These are phyloP conservation scores for Spheniscus humboldti DNA, from an alignment of 2,797 vertebrate species.

Conservation along the genomic window DNA sequence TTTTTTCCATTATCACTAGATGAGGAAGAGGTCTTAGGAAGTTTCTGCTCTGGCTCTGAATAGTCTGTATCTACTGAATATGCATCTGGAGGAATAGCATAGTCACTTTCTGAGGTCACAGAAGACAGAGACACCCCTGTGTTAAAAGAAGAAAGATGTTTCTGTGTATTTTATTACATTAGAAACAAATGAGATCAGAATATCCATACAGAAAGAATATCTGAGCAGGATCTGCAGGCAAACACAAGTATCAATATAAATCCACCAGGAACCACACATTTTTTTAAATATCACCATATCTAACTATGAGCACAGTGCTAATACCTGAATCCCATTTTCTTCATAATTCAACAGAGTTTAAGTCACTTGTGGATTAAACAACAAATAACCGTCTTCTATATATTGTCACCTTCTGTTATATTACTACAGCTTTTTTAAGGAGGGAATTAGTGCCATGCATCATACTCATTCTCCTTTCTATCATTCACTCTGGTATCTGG, in stretches of 20 bases:
- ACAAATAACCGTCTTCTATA: not conserved
- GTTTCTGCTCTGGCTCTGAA: constrained; percentile 93
- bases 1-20: constrained; percentile 87
- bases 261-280: not conserved
- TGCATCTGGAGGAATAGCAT: constrained; percentile 96
- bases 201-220: not conserved
- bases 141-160: not conserved
- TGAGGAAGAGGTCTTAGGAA: constrained; percentile 88
- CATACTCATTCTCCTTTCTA: not conserved
- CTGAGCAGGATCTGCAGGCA: not conserved
- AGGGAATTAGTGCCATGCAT: not conserved
- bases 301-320: not conserved
- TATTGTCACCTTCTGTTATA: not conserved
- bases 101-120: constrained; percentile 93
- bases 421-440: not conserved
- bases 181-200: not conserved
- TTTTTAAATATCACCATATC: not conserved
- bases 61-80: constrained; percentile 91
- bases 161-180: not conserved
- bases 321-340: not conserved
- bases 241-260: not conserved
- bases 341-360: not conserved
- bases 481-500: not conserved
- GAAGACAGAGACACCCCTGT: constrained; percentile 93
- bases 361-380: not conserved